Conservation (phyloP, 1,140 invertebrate species). For the Drosophila lowei region DNA sequence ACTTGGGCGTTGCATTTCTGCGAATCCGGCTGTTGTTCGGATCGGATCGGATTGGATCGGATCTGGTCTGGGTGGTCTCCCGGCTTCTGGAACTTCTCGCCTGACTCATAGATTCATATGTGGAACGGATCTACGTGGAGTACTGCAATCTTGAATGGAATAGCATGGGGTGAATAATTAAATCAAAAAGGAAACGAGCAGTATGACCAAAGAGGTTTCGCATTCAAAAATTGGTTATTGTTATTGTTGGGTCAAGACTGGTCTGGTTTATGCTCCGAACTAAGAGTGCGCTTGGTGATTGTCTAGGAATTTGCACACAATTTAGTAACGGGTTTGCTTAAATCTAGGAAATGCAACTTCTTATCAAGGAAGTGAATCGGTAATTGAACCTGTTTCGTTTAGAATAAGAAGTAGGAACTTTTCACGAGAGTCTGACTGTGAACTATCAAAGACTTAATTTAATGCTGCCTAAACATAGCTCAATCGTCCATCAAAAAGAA, state of each 20-base stretch:
- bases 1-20: constrained; percentile 53
- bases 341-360: constrained; percentile 37
- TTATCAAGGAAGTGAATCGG: constrained; percentile 26
- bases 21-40: constrained; percentile 28
- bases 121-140: constrained; percentile 45
- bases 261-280: constrained; percentile 9
- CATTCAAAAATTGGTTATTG: constrained; percentile 63
- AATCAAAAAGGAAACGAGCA: constrained; percentile 67
- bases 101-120: constrained; percentile 33
- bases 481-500: constrained; percentile 38
- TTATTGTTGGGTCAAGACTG: constrained; percentile 44
- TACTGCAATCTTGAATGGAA: constrained; percentile 29
- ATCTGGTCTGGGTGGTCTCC: constrained; percentile 41
- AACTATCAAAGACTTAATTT: constrained; percentile 3
- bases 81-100: constrained; percentile 37
- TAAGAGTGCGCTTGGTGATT: constrained; percentile 13
- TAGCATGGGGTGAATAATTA: constrained; percentile 62
- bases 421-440: not conserved
- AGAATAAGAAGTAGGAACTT: not conserved
- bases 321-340: constrained; percentile 35
- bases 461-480: constrained; percentile 13
- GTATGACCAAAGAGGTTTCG: constrained; percentile 56
- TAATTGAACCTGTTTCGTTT: constrained; percentile 10
- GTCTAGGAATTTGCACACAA: constrained; percentile 30
- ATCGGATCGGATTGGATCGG: constrained; percentile 26